These are phyloP conservation scores for Ichneumon xanthorius DNA, from an alignment of 2,888 invertebrate genomes.

Conservation along the genomic window DNA sequence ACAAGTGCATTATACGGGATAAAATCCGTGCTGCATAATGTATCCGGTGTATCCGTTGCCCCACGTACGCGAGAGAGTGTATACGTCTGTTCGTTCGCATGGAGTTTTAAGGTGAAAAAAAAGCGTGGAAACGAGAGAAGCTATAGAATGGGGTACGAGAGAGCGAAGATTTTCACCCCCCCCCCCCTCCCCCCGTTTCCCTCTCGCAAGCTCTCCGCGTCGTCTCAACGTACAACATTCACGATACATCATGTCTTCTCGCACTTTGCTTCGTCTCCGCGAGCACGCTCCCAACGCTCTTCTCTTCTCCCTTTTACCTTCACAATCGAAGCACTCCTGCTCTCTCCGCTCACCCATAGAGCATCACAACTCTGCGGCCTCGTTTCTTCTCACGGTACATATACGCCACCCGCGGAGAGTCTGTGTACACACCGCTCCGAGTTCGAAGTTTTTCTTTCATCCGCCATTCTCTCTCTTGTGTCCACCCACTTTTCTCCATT, in stretches of 20 bases:
- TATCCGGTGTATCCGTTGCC: slow-evolving; percentile 74
- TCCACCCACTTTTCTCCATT: slow-evolving; percentile 1
- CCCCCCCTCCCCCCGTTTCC: background rate
- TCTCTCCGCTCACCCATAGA: background rate
- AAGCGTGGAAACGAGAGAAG: background rate
- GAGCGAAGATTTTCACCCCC: slow-evolving; percentile 14
- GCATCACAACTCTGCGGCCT: slow-evolving; percentile 25
- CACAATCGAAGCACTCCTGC: background rate
- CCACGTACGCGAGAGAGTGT: slow-evolving; percentile 41
- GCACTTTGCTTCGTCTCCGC: slow-evolving; percentile 58
- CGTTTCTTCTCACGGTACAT: slow-evolving; percentile 7
- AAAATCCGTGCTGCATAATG: slow-evolving; percentile 81
- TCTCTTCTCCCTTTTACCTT: slow-evolving; percentile 45
- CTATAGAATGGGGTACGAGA: background rate
- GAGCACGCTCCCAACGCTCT: slow-evolving; percentile 17
- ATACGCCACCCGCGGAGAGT: background rate
- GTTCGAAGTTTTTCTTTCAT: background rate
- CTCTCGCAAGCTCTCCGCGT: slow-evolving; percentile 5
- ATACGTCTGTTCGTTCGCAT: slow-evolving; percentile 17
- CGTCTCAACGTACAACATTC: slow-evolving; percentile 31
- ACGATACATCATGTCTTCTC: slow-evolving; percentile 59
- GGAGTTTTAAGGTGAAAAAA: background rate
- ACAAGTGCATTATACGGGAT: slow-evolving; percentile 80
- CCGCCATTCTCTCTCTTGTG: background rate
- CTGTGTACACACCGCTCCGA: background rate